Evolutionary conservation across 2,888 invertebrate genomes (phyloP), one percentile per base, ranked within the genome.

Genomic region (Drosophila maculinotata): DNA sequence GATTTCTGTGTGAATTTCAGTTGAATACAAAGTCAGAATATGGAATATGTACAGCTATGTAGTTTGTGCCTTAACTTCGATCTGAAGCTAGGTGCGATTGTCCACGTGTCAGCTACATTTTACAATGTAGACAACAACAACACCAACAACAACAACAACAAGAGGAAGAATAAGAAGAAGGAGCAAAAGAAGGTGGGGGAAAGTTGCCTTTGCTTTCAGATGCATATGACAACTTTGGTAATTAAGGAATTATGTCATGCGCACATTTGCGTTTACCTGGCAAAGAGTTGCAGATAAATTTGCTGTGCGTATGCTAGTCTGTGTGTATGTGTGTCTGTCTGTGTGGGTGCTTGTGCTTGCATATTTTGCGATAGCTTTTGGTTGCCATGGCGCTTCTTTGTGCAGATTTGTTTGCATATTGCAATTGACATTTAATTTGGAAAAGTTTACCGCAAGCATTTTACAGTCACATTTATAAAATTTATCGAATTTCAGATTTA

Each of bases 201-300:
- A 39, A 53, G 53, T 25, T 36, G 17, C 20, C 26, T 36, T 42
- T 28, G 35, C 58, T 48, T 63, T 58, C 67, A 67, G 63, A 38
- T 79, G 78, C 65, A 66, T 47, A 56, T 75, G 84, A 80, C 79
- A 86, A 86, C 79, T 83, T 85, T 80, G 84, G 86, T 86, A 86
- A 83, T 83, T 83, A 83, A 81, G 84, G 74, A 83, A 86, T 83
- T 86, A 81, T 83, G 81, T 83, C 86, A 82, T 71, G 83, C 79
- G 79, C 82, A 86, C 48, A 67, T 59, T 68, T 56, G 38, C 14
- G 36, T 12, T 48, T 56, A 49, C 54, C 53, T 60, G 51, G 31
- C 48, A 58, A 52, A 51, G 41, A 56, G 36, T 52, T 28, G 17
- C 20, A 23, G 25, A 35, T 47, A 23, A 17, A 7, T 12, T 7